phyloP scores from a whole-genome alignment of 2,797 vertebrate genomes.

The Syngnathus rostellatus region DNA sequence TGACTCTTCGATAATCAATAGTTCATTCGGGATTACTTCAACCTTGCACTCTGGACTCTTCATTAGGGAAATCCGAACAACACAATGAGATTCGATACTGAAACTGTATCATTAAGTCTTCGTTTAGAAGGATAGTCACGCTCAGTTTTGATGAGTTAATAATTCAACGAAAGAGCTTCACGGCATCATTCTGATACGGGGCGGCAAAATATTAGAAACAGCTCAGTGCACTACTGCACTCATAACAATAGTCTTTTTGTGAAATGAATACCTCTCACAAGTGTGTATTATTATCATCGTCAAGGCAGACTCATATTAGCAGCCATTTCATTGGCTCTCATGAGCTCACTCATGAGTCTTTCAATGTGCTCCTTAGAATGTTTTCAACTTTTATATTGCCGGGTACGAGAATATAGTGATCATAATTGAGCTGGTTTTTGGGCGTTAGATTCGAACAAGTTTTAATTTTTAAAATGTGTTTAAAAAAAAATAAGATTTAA shows the following conservation, averaged over 20 bases:
- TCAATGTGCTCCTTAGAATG: background rate
- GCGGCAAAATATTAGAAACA: background rate
- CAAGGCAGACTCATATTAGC: background rate
- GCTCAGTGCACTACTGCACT: background rate
- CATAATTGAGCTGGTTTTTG: background rate
- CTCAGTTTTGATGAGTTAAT: background rate
- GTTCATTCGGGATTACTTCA: background rate
- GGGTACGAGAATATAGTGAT: background rate
- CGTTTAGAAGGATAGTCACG: background rate
- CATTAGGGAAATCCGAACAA: background rate
- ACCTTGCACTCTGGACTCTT: background rate
- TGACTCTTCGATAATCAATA: conserved; percentile 48
- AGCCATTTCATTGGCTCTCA: background rate
- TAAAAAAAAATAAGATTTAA: background rate
- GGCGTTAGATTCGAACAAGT: background rate
- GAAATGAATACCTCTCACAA: background rate
- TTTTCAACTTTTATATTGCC: background rate
- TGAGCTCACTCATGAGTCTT: background rate
- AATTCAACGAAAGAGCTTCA: background rate
- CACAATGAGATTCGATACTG: background rate
- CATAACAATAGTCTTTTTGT: background rate
- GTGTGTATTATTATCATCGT: background rate
- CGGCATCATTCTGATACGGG: background rate
- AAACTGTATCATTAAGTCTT: background rate
- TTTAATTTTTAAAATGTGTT: background rate